Evolutionary conservation across 1,140 invertebrate species (phyloP).

Genomic region (Lasaia peninsularis): DNA sequence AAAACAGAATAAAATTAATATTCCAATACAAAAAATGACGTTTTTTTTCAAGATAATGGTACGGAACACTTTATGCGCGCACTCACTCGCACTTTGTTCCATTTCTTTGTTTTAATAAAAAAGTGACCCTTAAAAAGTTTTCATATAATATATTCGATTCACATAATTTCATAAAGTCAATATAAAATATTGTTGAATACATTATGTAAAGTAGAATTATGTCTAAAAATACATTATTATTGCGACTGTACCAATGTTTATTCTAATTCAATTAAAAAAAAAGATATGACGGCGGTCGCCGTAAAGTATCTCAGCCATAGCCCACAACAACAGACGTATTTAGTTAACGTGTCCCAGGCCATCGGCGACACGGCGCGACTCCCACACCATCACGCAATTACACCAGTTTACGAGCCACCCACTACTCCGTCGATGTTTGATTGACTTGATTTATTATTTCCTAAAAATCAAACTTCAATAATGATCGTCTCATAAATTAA

Average conservation of each 20-base stretch:
- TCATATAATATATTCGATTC: too few species aligned
- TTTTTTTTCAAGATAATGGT: too few species aligned
- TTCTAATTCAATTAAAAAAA: not conserved
- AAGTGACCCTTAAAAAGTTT: too few species aligned
- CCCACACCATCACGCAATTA: not conserved
- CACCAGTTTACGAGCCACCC: constrained; percentile 3
- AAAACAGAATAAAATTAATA: too few species aligned
- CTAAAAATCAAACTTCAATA: constrained; percentile 7
- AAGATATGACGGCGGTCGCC: not conserved
- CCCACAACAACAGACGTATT: constrained; percentile 1
- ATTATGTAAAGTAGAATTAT: too few species aligned
- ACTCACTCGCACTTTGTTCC: too few species aligned
- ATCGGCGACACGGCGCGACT: not conserved
- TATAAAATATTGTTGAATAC: too few species aligned
- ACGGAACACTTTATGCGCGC: too few species aligned
- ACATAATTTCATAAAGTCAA: too few species aligned
- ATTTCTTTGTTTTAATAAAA: too few species aligned
- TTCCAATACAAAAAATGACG: too few species aligned
- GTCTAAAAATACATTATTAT: too few species aligned
- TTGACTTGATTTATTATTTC: constrained; percentile 3
- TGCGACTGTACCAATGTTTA: not conserved
- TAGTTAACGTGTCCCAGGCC: not conserved
- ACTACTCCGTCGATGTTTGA: not conserved
- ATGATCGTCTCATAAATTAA: constrained; percentile 1
- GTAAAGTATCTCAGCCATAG: constrained; percentile 3